These are phyloP conservation scores for Sturmia bella DNA, from an alignment of 2,888 invertebrate species.

Conservation along the genomic window DNA sequence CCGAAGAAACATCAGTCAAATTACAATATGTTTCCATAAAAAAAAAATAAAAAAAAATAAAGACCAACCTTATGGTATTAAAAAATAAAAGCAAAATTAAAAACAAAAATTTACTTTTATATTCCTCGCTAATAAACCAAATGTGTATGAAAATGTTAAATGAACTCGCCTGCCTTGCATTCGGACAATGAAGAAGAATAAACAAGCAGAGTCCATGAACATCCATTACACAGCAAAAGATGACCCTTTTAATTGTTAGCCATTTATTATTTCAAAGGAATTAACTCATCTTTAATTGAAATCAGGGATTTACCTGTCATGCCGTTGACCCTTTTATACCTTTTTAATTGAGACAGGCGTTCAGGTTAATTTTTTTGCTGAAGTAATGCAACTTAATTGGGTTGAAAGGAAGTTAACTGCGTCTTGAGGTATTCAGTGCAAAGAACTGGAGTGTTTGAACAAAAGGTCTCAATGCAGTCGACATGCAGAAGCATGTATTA, in stretches of 20 bases:
- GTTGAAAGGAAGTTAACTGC: slow-evolving; percentile 5
- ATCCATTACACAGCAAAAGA: background rate
- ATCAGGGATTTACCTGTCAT: slow-evolving; percentile 22
- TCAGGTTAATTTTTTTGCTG: slow-evolving; percentile 32
- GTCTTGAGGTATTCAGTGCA: background rate
- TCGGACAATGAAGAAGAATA: background rate
- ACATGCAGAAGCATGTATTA: too few species aligned
- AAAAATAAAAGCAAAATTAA: background rate
- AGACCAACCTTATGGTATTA: slow-evolving; percentile 29
- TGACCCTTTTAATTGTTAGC: slow-evolving; percentile 7
- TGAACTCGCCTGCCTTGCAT: background rate
- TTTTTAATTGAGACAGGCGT: slow-evolving; percentile 2
- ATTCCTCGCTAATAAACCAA: background rate
- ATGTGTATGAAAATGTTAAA: slow-evolving; percentile 5
- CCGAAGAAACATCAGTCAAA: slow-evolving; percentile 55
- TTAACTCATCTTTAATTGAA: slow-evolving; percentile 38
- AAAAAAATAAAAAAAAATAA: slow-evolving; percentile 22
- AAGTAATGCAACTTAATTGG: slow-evolving; percentile 38
- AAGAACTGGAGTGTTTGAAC: too few species aligned
- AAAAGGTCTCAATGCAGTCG: too few species aligned
- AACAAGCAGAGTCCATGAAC: background rate
- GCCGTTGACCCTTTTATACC: slow-evolving; percentile 14
- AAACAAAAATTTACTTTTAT: background rate
- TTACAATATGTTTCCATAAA: slow-evolving; percentile 31
- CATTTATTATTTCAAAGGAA: slow-evolving; percentile 14